Percentiles rank a stretch among this genome's conserved stretches.
phyloP scores from a whole-genome alignment of 2,888 invertebrate species.

The Pachydiplax longipennis region DNA sequence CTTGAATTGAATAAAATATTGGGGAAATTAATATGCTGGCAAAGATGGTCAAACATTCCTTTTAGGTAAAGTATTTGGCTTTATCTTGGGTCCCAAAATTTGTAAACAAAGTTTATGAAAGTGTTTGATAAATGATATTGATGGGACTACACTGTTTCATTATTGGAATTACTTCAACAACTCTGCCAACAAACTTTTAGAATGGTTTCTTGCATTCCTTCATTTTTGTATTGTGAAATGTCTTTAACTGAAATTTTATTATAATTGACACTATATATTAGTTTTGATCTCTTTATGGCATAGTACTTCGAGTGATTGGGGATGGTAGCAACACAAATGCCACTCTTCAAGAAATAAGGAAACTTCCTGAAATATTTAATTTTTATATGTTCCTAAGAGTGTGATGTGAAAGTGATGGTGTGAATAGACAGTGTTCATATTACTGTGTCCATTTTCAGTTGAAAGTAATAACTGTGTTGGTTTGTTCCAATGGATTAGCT shows the following conservation, averaged over 20 bases:
- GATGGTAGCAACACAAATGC: not conserved
- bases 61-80: not conserved
- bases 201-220: conserved; percentile 27
- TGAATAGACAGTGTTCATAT: conserved; percentile 27
- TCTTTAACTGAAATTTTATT: conserved; percentile 5
- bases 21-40: not conserved
- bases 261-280: conserved; percentile 28
- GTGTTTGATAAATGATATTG: not conserved
- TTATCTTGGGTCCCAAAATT: not conserved
- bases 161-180: too few relatives aligned
- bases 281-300: conserved; percentile 42
- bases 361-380: conserved; percentile 44
- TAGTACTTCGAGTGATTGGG: conserved; percentile 31
- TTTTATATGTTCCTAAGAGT: conserved; percentile 41
- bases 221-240: conserved; percentile 12
- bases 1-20: not conserved
- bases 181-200: not conserved
- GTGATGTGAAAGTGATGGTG: conserved; percentile 42
- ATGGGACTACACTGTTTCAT: too few relatives aligned
- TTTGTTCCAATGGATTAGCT: conserved; percentile 20
- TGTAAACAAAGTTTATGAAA: not conserved
- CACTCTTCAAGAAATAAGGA: conserved; percentile 30
- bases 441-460: conserved; percentile 26
- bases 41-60: not conserved
- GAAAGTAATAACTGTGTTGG: conserved; percentile 29